phyloP scores from a whole-genome alignment of 2,888 invertebrate species.

The Aelia acuminata region DNA sequence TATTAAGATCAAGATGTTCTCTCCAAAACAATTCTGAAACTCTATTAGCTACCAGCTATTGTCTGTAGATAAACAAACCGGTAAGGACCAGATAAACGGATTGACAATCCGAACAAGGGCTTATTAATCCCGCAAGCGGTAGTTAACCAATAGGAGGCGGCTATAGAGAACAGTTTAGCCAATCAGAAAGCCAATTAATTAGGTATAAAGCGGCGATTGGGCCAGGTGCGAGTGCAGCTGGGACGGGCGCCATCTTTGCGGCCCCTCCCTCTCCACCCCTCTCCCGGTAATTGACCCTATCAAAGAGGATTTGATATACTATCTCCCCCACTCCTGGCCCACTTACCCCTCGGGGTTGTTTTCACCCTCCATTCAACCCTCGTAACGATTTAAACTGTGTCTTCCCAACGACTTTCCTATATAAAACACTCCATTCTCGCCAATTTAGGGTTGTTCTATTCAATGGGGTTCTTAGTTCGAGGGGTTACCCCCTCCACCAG shows the following conservation, averaged over 20 bases:
- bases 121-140: constrained; percentile 25
- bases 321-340: constrained; percentile 32
- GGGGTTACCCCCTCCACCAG: not conserved
- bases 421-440: constrained; percentile 19
- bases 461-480: not conserved
- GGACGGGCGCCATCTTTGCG: constrained; percentile 54
- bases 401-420: constrained; percentile 42
- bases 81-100: not conserved
- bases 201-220: constrained; percentile 48
- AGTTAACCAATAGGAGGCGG: constrained; percentile 51
- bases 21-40: not conserved
- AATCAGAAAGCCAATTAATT: constrained; percentile 52
- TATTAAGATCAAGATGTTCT: not conserved
- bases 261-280: constrained; percentile 47
- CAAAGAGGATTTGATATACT: constrained; percentile 30
- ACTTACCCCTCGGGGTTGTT: constrained; percentile 44
- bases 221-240: constrained; percentile 40
- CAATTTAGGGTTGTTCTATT: constrained; percentile 29
- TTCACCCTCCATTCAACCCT: constrained; percentile 43
- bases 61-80: not conserved
- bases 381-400: constrained; percentile 48
- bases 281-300: constrained; percentile 35
- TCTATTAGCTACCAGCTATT: constrained; percentile 10
- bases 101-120: not conserved
- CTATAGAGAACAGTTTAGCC: constrained; percentile 42